Conservation (phyloP, 2,797 vertebrate species). For the Etheostoma perlongum region DNA sequence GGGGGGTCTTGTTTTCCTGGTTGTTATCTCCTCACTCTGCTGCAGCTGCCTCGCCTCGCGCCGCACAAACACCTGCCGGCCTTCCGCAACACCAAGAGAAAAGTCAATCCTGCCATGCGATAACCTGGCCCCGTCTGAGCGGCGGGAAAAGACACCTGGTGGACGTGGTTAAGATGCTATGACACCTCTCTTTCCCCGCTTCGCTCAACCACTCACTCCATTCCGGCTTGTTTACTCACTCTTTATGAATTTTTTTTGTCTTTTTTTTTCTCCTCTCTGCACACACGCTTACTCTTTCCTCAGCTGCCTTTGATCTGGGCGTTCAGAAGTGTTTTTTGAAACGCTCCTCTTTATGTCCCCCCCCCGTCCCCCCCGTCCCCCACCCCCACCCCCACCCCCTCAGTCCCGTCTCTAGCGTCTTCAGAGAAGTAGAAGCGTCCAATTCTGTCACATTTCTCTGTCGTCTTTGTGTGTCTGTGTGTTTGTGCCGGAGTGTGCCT, state of each 20-base stretch:
- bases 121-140: constrained; percentile 47
- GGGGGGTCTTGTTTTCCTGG: constrained; percentile 58
- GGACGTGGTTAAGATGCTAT: constrained; percentile 64
- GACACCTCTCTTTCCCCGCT: constrained; percentile 55
- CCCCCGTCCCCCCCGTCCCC: constrained; percentile 41
- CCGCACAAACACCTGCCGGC: constrained; percentile 76
- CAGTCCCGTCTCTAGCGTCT: constrained; percentile 66
- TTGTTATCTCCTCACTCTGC: constrained; percentile 78
- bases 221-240: constrained; percentile 65
- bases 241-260: constrained; percentile 56
- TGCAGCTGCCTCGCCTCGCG: constrained; percentile 65
- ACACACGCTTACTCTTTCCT: constrained; percentile 38
- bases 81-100: constrained; percentile 55
- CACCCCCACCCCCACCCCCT: constrained; percentile 6
- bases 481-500: constrained; percentile 22
- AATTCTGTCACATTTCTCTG: constrained; percentile 78
- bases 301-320: constrained; percentile 75
- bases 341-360: constrained; percentile 72
- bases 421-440: constrained; percentile 74
- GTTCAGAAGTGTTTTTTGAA: constrained; percentile 79
- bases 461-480: constrained; percentile 69
- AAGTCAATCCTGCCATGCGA: constrained; percentile 57
- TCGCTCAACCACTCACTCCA: constrained; percentile 57
- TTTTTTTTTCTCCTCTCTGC: constrained; percentile 6
- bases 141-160: constrained; percentile 45